These are phyloP conservation scores for Ophioderma brevispina DNA, from an alignment of 35 echinoderm and acorn worm species.

Conservation along the genomic window DNA sequence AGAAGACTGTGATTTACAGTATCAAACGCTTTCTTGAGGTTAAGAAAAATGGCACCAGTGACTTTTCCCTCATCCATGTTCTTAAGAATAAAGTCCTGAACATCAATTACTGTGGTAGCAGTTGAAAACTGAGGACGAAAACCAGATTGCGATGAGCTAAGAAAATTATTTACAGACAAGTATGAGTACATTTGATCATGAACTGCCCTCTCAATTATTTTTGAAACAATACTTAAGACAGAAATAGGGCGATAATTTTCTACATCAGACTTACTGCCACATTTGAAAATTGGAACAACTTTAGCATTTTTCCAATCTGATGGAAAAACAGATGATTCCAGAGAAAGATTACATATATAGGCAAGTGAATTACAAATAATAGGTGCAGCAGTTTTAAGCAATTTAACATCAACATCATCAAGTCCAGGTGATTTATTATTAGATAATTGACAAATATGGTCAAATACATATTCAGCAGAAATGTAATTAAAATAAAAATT, in stretches of 20 bases:
- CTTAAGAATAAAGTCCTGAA: slow-evolving; percentile 31
- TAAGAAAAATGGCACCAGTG: slow-evolving; percentile 33
- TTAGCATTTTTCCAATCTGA: slow-evolving; percentile 40
- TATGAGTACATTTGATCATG: slow-evolving; percentile 37
- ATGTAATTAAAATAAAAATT: no score
- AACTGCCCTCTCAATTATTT: slow-evolving; percentile 29
- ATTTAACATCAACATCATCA: slow-evolving; percentile 11
- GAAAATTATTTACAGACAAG: slow-evolving; percentile 24
- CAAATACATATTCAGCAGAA: not conserved
- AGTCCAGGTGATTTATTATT: slow-evolving; percentile 17
- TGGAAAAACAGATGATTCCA: not conserved
- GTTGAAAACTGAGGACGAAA: slow-evolving; percentile 11
- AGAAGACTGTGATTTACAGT: slow-evolving; percentile 13
- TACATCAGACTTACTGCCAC: not conserved
- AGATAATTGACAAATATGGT: not conserved
- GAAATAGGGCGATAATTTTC: slow-evolving; percentile 31
- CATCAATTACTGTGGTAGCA: slow-evolving; percentile 23
- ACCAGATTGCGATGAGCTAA: slow-evolving; percentile 11
- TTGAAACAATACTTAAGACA: not conserved
- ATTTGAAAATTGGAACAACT: slow-evolving; percentile 27
- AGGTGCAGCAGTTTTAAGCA: slow-evolving; percentile 10
- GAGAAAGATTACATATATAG: slow-evolving; percentile 28
- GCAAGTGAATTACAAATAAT: slow-evolving; percentile 27
- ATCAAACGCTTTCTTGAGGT: slow-evolving; percentile 43
- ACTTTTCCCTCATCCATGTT: not conserved